Conservation (phyloP, 2,888 invertebrate genomes). For the Erpobdella octoculata region DNA sequence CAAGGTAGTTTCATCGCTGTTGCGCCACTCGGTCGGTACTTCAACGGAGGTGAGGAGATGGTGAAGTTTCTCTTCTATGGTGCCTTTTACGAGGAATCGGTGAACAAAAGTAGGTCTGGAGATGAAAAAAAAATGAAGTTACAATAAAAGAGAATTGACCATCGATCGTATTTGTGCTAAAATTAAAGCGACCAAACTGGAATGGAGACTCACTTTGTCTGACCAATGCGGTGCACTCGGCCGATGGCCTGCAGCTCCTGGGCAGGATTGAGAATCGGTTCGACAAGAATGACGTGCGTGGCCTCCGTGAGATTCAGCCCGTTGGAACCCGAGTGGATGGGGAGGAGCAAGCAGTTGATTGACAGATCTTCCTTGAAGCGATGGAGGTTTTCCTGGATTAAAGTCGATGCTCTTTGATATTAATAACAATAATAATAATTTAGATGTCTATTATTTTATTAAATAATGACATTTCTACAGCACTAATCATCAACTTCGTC, state of each 20-base stretch:
- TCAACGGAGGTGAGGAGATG: conserved; percentile 30
- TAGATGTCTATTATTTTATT: background rate
- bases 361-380: conserved; percentile 44
- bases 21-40: conserved; percentile 32
- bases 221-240: conserved; percentile 70
- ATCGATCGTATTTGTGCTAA: background rate
- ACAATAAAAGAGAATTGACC: no score
- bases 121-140: conserved; percentile 23
- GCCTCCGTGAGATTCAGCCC: conserved; percentile 73
- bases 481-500: background rate
- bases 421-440: background rate
- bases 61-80: conserved; percentile 62
- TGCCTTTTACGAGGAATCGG: conserved; percentile 62
- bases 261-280: conserved; percentile 66
- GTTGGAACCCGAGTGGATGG: conserved; percentile 63
- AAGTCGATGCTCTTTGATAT: background rate
- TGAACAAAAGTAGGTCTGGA: conserved; percentile 63
- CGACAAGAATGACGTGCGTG: conserved; percentile 67
- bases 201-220: conserved; percentile 58
- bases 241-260: conserved; percentile 71
- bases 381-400: conserved; percentile 44
- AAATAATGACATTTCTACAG: background rate
- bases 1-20: conserved; percentile 36
- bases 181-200: background rate
- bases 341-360: conserved; percentile 59